These are phyloP conservation scores for Saccopteryx bilineata DNA, from an alignment of 2,113 vertebrate genomes.

Conservation along the genomic window DNA sequence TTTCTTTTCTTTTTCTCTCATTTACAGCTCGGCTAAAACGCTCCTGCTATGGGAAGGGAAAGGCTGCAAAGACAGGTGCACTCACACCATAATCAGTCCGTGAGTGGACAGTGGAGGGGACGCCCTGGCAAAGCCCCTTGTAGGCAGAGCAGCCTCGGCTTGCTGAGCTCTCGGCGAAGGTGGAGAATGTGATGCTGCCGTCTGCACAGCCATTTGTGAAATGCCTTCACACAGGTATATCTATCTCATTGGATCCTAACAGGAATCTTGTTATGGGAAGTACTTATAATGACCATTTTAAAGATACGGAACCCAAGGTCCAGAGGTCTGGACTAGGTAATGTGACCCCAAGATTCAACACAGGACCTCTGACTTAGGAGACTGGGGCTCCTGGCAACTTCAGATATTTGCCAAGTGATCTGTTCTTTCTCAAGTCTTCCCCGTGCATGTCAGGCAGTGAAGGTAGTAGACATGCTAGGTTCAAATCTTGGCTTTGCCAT, in stretches of 20 bases:
- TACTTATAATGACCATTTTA: conserved; percentile 33
- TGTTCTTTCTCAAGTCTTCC: not conserved
- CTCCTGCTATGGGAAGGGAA: not conserved
- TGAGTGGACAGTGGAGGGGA: not conserved
- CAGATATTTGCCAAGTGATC: not conserved
- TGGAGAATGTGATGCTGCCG: not conserved
- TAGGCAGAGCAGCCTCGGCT: not conserved
- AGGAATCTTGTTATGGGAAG: not conserved
- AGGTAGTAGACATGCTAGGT: not conserved
- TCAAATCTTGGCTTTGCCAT: not conserved
- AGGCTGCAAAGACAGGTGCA: not conserved
- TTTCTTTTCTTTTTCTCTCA: not conserved
- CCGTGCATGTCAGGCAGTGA: not conserved
- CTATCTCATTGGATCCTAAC: not conserved
- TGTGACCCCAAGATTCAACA: not conserved
- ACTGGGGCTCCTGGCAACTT: not conserved
- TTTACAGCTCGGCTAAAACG: conserved; percentile 78
- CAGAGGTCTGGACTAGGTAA: not conserved
- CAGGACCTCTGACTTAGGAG: not conserved
- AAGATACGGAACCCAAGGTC: not conserved
- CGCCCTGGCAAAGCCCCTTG: not conserved
- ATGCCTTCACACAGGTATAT: not conserved
- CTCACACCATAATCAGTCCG: accelerated
- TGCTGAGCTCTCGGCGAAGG: not conserved
- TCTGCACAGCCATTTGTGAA: not conserved